A percentile compares a stretch with the other conserved stretches of the same genome.
phyloP scores from a whole-genome alignment of 2,113 vertebrate species.

The Desmodus rotundus region DNA sequence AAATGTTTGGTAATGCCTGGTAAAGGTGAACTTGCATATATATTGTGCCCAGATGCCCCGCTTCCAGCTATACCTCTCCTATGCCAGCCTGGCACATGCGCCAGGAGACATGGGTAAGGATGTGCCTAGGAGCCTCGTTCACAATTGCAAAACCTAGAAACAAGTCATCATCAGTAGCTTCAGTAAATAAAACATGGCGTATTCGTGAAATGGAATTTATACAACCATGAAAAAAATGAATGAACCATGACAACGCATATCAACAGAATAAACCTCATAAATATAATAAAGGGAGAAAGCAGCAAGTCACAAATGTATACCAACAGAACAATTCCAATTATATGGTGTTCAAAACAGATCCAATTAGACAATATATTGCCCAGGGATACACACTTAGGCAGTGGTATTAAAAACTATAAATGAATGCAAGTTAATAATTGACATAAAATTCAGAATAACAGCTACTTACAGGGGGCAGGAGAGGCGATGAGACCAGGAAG shows the following conservation, averaged over 20 bases:
- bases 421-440: background rate
- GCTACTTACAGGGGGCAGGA: background rate
- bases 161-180: background rate
- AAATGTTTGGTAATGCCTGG: background rate
- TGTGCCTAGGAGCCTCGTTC: background rate
- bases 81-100: background rate
- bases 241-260: background rate
- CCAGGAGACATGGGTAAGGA: background rate
- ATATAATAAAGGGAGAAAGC: background rate
- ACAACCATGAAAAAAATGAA: constrained; percentile 7
- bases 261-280: constrained; percentile 27
- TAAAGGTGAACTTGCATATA: background rate
- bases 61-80: background rate
- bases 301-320: background rate
- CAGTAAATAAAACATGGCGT: background rate
- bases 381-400: background rate
- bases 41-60: background rate
- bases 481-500: background rate
- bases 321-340: background rate
- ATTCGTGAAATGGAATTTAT: background rate
- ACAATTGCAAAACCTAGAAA: background rate
- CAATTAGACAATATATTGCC: background rate
- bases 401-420: background rate
- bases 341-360: background rate
- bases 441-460: background rate